phyloP scores from a whole-genome alignment of 2,797 vertebrate genomes.

The Toxotes lorentzi region DNA sequence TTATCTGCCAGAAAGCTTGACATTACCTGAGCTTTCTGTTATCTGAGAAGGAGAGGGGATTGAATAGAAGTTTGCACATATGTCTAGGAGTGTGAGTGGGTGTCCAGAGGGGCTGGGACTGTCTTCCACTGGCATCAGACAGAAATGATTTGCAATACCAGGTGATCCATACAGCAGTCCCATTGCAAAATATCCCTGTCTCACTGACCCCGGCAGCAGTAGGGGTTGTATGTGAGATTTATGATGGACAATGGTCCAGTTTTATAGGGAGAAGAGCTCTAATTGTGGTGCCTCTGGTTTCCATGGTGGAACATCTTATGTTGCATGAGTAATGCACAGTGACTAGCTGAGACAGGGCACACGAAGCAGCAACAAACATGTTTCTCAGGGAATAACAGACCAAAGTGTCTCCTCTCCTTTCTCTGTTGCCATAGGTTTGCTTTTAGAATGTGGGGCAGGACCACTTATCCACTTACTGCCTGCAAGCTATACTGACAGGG shows the following conservation, averaged over 20 bases:
- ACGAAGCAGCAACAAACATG: slow-evolving; percentile 49
- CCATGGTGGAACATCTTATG: slow-evolving; percentile 59
- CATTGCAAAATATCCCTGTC: not conserved
- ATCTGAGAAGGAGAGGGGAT: slow-evolving; percentile 7
- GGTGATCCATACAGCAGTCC: not conserved
- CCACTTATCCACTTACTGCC: slow-evolving; percentile 44
- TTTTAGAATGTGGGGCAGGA: slow-evolving; percentile 49
- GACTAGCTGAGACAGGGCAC: slow-evolving; percentile 28
- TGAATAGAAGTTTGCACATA: not conserved
- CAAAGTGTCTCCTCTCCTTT: slow-evolving; percentile 11
- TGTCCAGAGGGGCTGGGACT: not conserved
- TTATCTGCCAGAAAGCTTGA: slow-evolving; percentile 39
- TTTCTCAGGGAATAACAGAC: slow-evolving; percentile 39
- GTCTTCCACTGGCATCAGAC: not conserved
- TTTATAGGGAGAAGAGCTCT: slow-evolving; percentile 56
- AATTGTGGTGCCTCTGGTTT: slow-evolving; percentile 59
- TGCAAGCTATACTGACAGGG: slow-evolving; percentile 42
- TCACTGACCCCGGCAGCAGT: slow-evolving; percentile 6
- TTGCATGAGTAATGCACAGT: slow-evolving; percentile 58
- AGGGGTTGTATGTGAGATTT: slow-evolving; percentile 49
- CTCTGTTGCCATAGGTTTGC: slow-evolving; percentile 59
- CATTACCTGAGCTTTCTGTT: slow-evolving; percentile 29
- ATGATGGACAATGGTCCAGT: slow-evolving; percentile 62
- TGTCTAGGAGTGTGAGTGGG: not conserved
- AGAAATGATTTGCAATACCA: slow-evolving; percentile 14